Evolutionary conservation across 2,797 vertebrate species (phyloP).

Genomic region (Mormyrops attenuatus): DNA sequence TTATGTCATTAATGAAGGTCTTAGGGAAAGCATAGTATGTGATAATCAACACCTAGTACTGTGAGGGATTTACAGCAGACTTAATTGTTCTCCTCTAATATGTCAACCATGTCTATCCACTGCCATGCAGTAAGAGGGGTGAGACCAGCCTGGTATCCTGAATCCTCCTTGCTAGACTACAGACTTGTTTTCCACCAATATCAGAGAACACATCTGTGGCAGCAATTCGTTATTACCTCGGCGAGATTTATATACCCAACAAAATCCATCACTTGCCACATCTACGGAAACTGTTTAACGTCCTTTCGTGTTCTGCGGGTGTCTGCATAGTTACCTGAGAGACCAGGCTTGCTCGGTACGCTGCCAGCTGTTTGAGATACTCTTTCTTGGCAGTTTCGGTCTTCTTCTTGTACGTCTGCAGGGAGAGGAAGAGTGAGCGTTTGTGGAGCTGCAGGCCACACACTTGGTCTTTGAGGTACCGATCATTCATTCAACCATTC

Average conservation of each 20-base stretch:
- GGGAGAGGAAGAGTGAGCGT: constrained; percentile 23
- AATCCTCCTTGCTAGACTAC: background rate
- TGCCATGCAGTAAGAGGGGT: background rate
- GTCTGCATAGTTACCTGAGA: background rate
- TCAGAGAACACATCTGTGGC: background rate
- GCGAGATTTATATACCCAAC: background rate
- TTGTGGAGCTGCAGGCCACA: background rate
- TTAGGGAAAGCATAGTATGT: background rate
- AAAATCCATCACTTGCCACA: background rate
- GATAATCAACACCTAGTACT: background rate
- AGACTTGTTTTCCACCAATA: background rate
- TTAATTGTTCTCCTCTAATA: background rate
- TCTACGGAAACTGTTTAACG: background rate
- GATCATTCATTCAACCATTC: background rate
- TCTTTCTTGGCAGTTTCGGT: constrained; percentile 97
- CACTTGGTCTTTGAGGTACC: background rate
- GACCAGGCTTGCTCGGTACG: constrained; percentile 90
- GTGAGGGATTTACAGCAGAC: background rate
- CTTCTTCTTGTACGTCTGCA: constrained; percentile 93
- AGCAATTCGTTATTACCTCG: background rate
- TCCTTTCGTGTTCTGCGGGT: background rate
- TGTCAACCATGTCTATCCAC: background rate
- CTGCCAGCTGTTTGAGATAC: constrained; percentile 94
- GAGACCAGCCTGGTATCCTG: background rate
- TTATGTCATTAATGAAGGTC: background rate